These are phyloP conservation scores for Tetheella fluctuosa DNA, from an alignment of 2,888 invertebrate genomes.

Conservation along the genomic window DNA sequence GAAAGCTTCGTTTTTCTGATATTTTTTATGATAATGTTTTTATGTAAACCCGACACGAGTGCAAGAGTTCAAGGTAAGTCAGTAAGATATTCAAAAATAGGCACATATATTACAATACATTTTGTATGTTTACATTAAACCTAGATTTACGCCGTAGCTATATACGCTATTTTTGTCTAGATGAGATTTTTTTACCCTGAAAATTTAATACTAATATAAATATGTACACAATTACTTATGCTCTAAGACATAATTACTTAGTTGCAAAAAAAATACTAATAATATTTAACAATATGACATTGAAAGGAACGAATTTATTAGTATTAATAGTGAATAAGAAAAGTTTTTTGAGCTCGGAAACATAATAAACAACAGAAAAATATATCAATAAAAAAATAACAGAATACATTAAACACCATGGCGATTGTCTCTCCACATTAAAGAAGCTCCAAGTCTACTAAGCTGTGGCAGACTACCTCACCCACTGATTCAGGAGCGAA, in stretches of 20 bases:
- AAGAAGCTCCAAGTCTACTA: not conserved
- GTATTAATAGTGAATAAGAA: no score
- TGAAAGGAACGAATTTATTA: no score
- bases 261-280: no score
- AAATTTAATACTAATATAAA: no score
- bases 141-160: not conserved
- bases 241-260: no score
- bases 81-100: not conserved
- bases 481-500: constrained; percentile 19
- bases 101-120: not conserved
- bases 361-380: no score
- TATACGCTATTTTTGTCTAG: not conserved
- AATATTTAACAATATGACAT: no score
- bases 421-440: not conserved
- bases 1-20: not conserved
- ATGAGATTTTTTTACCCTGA: not conserved
- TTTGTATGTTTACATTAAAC: not conserved
- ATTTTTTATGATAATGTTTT: not conserved
- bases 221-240: no score
- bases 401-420: not conserved
- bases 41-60: not conserved
- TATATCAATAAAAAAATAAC: no score
- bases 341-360: no score
- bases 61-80: not conserved
- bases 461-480: not conserved